Conservation (phyloP, 2,797 vertebrate species). For the Lepus townsendii region DNA sequence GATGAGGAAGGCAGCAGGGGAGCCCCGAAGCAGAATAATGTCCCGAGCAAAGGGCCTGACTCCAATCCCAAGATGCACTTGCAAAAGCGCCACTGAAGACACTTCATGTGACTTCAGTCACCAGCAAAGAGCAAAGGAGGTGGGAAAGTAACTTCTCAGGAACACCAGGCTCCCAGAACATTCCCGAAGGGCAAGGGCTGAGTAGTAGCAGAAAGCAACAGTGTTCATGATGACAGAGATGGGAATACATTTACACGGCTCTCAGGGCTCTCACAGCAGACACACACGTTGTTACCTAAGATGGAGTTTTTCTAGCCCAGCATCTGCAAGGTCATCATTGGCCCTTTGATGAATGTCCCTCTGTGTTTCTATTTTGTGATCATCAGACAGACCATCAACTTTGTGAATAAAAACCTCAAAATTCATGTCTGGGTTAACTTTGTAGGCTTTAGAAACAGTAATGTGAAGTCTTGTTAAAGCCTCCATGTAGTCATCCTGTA, state of each 20-base stretch:
- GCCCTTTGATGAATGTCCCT: slow-evolving; percentile 99
- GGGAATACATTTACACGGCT: slow-evolving; percentile 68
- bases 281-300: slow-evolving; percentile 92
- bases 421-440: slow-evolving; percentile 99
- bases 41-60: slow-evolving; percentile 56
- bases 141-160: slow-evolving; percentile 43
- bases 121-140: slow-evolving; percentile 56
- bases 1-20: slow-evolving; percentile 35
- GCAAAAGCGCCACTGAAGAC: slow-evolving; percentile 59
- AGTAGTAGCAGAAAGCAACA: slow-evolving; percentile 17
- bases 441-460: slow-evolving; percentile 98
- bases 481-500: slow-evolving; percentile 99
- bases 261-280: slow-evolving; percentile 65
- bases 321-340: slow-evolving; percentile 98
- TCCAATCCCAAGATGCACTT: slow-evolving; percentile 66
- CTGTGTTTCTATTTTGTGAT: slow-evolving; percentile 99
- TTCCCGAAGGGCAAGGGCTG: not conserved
- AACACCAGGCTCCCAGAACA: slow-evolving; percentile 11
- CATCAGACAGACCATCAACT: slow-evolving; percentile 99
- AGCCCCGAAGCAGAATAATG: slow-evolving; percentile 52
- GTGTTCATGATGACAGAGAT: slow-evolving; percentile 69
- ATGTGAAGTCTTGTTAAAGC: slow-evolving; percentile 97
- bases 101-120: slow-evolving; percentile 63
- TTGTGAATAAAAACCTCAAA: slow-evolving; percentile 99
- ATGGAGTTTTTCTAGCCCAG: slow-evolving; percentile 98